These are phyloP conservation scores for Eptatretus burgeri DNA, from an alignment of 2,113 vertebrate species.

Conservation along the genomic window DNA sequence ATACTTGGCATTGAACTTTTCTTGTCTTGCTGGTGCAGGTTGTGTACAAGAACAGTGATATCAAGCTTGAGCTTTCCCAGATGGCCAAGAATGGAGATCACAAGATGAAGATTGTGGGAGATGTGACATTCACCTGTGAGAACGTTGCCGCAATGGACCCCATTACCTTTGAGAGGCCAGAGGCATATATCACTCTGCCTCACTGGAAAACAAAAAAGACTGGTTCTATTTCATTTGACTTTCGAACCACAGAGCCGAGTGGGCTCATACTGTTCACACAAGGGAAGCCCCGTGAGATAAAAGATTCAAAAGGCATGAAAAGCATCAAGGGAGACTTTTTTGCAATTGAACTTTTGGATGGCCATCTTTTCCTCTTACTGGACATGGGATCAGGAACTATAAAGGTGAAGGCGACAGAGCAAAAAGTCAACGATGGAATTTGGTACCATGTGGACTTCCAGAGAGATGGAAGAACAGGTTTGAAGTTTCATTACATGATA, in stretches of 20 bases:
- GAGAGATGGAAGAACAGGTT: constrained; percentile 76
- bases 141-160: constrained; percentile 79
- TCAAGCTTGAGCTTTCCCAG: constrained; percentile 72
- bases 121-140: constrained; percentile 72
- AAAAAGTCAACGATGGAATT: constrained; percentile 66
- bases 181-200: constrained; percentile 62
- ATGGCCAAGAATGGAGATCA: constrained; percentile 71
- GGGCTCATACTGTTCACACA: constrained; percentile 87
- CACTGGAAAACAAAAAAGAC: constrained; percentile 95
- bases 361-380: constrained; percentile 55
- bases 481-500: constrained; percentile 6
- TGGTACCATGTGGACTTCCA: constrained; percentile 98
- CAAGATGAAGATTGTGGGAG: constrained; percentile 92
- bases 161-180: constrained; percentile 74
- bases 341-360: constrained; percentile 68
- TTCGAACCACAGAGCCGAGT: constrained; percentile 69
- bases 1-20: background rate
- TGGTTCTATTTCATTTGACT: constrained; percentile 88
- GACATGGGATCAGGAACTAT: constrained; percentile 94
- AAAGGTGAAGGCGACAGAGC: constrained; percentile 79
- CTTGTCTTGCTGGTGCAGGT: constrained; percentile 26
- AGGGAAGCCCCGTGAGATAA: constrained; percentile 53
- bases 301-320: constrained; percentile 48
- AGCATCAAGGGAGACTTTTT: constrained; percentile 94
- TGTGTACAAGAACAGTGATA: constrained; percentile 95